Percentiles rank a stretch among this genome's conserved stretches.
Evolutionary conservation across 2,888 invertebrate genomes (phyloP).

Genomic region (Agonum fuliginosum): DNA sequence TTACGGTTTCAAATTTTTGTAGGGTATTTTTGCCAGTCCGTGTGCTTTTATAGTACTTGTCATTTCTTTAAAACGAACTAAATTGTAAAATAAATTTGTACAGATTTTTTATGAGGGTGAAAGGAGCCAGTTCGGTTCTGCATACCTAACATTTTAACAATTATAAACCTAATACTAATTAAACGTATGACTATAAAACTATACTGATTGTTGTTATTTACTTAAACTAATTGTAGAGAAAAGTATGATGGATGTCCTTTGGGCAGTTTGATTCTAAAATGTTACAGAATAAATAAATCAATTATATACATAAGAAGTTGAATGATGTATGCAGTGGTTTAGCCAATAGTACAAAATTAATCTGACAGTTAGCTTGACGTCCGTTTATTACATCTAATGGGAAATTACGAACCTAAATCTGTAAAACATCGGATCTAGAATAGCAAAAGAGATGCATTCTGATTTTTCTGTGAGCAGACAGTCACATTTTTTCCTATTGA

Average conservation of each 20-base stretch:
- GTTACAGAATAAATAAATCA: slow-evolving; percentile 53
- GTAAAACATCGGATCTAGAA: slow-evolving; percentile 14
- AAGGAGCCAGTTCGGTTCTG: slow-evolving; percentile 13
- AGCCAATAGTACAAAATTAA: slow-evolving; percentile 5
- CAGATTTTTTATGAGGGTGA: slow-evolving; percentile 25
- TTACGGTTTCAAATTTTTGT: neutral
- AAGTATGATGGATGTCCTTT: slow-evolving; percentile 28
- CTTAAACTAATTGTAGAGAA: slow-evolving; percentile 49
- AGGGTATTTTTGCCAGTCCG: neutral
- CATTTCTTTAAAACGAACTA: slow-evolving; percentile 22
- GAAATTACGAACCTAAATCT: slow-evolving; percentile 30
- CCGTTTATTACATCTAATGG: slow-evolving; percentile 47
- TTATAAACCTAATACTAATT: slow-evolving; percentile 46
- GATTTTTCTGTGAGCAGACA: slow-evolving; percentile 45
- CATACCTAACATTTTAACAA: slow-evolving; percentile 32
- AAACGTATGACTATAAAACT: slow-evolving; percentile 46
- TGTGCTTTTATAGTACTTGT: neutral
- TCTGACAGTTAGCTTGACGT: slow-evolving; percentile 15
- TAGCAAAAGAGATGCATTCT: slow-evolving; percentile 36
- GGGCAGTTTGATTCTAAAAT: slow-evolving; percentile 55
- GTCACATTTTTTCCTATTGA: slow-evolving; percentile 52
- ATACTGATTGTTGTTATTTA: slow-evolving; percentile 56
- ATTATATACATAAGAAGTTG: slow-evolving; percentile 46
- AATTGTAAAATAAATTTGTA: slow-evolving; percentile 36
- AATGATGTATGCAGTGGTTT: slow-evolving; percentile 12